These are phyloP conservation scores for Dermatemys mawii DNA, from an alignment of 2,113 vertebrate genomes.

Conservation along the genomic window DNA sequence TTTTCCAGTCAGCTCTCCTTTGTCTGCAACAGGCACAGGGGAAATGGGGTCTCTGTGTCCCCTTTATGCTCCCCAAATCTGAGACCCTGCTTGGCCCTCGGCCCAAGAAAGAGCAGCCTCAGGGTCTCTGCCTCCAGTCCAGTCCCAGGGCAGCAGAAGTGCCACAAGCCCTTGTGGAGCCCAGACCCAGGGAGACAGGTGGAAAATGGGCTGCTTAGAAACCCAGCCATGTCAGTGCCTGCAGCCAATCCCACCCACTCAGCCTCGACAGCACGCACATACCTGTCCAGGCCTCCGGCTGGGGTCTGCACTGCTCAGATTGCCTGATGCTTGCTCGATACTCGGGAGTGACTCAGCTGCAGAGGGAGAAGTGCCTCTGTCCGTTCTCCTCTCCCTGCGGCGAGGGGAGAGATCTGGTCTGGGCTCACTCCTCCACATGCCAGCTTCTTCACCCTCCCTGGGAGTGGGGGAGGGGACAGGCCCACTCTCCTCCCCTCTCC, in stretches of 20 bases:
- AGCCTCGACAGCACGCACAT: slow-evolving; percentile 28
- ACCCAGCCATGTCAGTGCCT: neutral
- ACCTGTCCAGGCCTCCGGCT: slow-evolving; percentile 28
- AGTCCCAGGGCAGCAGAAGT: rapidly evolving
- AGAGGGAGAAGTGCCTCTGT: neutral
- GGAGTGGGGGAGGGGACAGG: slow-evolving; percentile 22
- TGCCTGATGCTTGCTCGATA: slow-evolving; percentile 29
- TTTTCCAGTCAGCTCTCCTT: neutral
- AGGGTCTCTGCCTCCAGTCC: neutral
- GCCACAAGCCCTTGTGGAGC: neutral
- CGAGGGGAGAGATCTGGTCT: slow-evolving; percentile 38
- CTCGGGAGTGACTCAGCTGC: slow-evolving; percentile 57
- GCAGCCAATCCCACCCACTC: neutral
- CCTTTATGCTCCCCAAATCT: neutral
- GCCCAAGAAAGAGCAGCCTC: neutral
- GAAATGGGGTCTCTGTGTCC: neutral
- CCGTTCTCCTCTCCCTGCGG: slow-evolving; percentile 10
- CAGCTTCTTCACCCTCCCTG: neutral
- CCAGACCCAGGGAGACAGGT: neutral
- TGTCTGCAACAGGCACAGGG: neutral
- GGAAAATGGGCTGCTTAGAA: neutral
- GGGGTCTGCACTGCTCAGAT: neutral
- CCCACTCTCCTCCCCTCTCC: slow-evolving; percentile 17
- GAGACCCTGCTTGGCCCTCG: neutral
- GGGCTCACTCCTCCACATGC: slow-evolving; percentile 46